Evolutionary conservation across 2,797 vertebrate species (phyloP), one percentile per base, ranked within the genome.

Genomic region (Corythornis leucogaster): DNA sequence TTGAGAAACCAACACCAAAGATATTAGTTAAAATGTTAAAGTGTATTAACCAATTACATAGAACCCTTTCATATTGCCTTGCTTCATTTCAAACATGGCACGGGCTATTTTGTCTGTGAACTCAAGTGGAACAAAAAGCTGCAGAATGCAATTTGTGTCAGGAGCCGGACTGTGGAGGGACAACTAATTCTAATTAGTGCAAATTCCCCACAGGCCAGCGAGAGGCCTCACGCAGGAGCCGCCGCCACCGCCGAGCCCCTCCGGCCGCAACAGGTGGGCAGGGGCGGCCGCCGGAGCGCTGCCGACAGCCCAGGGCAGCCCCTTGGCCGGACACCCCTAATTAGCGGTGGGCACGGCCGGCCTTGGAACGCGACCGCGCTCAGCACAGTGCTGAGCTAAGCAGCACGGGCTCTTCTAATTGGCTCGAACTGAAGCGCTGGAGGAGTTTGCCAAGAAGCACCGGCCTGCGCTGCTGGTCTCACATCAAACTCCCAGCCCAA

Each of bases 121-220:
- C 95, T 98, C 97, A 96, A 98, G 98, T 97, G 98, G 98, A 98
- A 98, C 98, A 98, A 97, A 98, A 97, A 98, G 97, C 97, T 98
- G 96, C 97, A 98, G 98, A 98, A 98, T 98, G 98, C 97, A 98
- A 98, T 98, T 98, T 98, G 97, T 98, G 98, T 98, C 98, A 98
- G 97, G 96, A 98, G 97, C 97, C 51, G 91, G 97, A 97, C 98
- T 98, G 97, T 95, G 20, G 98, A 98, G 98, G 98, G 98, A 98
- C 98, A 98, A 98, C 98, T 98, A 98, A 98, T 98, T 98, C 97
- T 98, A 98, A 98, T 98, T 98, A 98, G 98, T 95, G 97, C 94
- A 88, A 98, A 98, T 97, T 98, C 98, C 98, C 98, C 95, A 96
- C 85, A 91, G 98, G 97, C 97, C 95, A 93, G 94, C 64, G 86